These are phyloP conservation scores for Prunella fulvescens DNA, from an alignment of 2,113 vertebrate species.

Conservation along the genomic window DNA sequence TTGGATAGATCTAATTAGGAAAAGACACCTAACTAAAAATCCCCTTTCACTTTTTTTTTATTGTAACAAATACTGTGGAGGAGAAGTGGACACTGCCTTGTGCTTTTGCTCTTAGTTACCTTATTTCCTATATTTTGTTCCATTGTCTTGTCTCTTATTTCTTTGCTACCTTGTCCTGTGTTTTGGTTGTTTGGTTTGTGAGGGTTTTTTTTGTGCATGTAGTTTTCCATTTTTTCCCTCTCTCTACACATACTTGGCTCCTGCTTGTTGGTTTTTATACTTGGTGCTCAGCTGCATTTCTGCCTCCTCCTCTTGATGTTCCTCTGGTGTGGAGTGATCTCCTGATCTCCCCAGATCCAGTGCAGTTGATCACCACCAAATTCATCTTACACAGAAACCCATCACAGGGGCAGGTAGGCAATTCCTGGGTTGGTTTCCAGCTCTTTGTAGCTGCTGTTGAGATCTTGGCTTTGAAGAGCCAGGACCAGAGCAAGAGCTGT, in stretches of 20 bases:
- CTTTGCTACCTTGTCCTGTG: not conserved
- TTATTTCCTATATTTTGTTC: not conserved
- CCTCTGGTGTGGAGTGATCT: not conserved
- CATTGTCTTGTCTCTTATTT: not conserved
- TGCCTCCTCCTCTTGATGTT: rapidly evolving
- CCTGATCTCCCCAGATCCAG: not conserved
- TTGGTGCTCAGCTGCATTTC: not conserved
- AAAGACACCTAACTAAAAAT: not conserved
- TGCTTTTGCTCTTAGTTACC: not conserved
- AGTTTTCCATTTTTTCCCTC: not conserved
- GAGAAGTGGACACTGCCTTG: not conserved
- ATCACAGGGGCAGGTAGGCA: not conserved
- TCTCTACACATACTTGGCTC: not conserved
- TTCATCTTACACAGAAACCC: rapidly evolving
- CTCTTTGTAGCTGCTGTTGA: not conserved
- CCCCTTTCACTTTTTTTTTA: not conserved
- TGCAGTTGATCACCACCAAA: not conserved
- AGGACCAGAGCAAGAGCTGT: not conserved
- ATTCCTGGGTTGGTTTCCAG: not conserved
- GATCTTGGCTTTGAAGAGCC: not conserved
- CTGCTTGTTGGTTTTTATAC: not conserved
- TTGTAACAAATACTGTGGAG: not conserved
- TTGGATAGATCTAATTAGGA: not conserved
- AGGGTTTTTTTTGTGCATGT: not conserved
- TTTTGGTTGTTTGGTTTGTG: not conserved